Base-by-base conservation (phyloP, 1,140 invertebrate species). In the Contarinia nasturtii region DNA sequence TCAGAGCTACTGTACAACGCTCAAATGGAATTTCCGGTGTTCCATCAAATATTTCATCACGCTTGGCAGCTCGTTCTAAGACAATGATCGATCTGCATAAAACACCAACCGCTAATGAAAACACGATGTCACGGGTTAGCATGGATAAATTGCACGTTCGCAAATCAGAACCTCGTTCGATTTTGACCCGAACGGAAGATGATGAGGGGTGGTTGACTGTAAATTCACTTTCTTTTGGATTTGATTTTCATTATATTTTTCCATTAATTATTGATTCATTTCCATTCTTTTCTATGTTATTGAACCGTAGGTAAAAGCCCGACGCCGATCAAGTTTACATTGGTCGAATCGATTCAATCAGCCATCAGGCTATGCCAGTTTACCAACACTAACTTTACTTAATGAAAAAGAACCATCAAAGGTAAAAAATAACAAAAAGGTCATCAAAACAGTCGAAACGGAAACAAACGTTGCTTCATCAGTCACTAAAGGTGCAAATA, bases 131-230 rank as follows among this genome's bases (percentile, higher is more conserved):
- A 2, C 50, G 51, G 15, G 61, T 61, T 48, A 58, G 63, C 37
- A 57, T 61, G 21, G 54, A 49, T 40, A 20, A 37, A 12, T 19
- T 20, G 48, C 11, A 60, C 0, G 56, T 62, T 7, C 47, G 54
- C 8, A 54, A 54, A 46, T 62, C 58, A 38, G 56, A 61, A 45
- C 52, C 60, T 1, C 63, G 62, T 64, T 72, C 57, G 65, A 63
- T 60, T 55, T 10, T 10, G 10, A 68, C 12, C 4, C 66, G 67
- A 57, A 68, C 65, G 33, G 53, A 69, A 49, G 61, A 69, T 43
- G 69, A 74, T 46, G 76, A 77, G 54, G 75, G 75, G 12, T 79
- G 76, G 75, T 58, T 77, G 15, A 78, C 75, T 1, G 76, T 79
- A 2, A n/a, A n/a, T n/a, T n/a, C n/a, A n/a, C n/a, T n/a, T n/a